Conservation (phyloP, 1,140 invertebrate species). For the Lordiphosa stackelbergi region DNA sequence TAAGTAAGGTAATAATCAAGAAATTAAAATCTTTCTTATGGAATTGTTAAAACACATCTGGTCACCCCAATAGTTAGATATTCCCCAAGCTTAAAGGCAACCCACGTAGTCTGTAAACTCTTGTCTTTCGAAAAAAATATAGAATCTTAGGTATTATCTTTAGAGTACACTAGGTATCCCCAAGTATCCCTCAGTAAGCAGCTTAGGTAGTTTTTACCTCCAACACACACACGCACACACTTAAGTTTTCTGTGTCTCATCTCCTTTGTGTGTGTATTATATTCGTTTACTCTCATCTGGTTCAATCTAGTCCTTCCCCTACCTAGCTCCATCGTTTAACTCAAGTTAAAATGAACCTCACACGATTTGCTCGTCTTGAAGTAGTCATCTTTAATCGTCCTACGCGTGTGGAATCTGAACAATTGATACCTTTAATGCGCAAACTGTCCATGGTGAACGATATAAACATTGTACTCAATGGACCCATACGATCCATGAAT, state of each 20-base stretch:
- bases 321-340: conserved; percentile 40
- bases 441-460: conserved; percentile 82
- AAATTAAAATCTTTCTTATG: too few relatives aligned
- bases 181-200: too few relatives aligned
- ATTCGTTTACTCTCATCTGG: conserved; percentile 12
- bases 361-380: conserved; percentile 83
- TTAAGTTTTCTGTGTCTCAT: conserved; percentile 74
- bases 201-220: too few relatives aligned
- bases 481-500: conserved; percentile 33
- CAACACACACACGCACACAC: neutral
- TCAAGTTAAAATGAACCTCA: conserved; percentile 84
- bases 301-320: conserved; percentile 3
- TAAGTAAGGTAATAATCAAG: too few relatives aligned
- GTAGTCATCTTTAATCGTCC: conserved; percentile 92
- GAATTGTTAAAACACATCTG: too few relatives aligned
- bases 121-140: too few relatives aligned
- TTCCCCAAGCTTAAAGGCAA: too few relatives aligned
- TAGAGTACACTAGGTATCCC: too few relatives aligned
- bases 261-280: conserved; percentile 62
- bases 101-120: too few relatives aligned
- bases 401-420: conserved; percentile 88
- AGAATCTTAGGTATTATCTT: too few relatives aligned
- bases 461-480: conserved; percentile 52
- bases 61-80: too few relatives aligned
- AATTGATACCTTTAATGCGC: conserved; percentile 80